Base-by-base conservation (phyloP, 2,888 invertebrate genomes). In the Villa cingulata region DNA sequence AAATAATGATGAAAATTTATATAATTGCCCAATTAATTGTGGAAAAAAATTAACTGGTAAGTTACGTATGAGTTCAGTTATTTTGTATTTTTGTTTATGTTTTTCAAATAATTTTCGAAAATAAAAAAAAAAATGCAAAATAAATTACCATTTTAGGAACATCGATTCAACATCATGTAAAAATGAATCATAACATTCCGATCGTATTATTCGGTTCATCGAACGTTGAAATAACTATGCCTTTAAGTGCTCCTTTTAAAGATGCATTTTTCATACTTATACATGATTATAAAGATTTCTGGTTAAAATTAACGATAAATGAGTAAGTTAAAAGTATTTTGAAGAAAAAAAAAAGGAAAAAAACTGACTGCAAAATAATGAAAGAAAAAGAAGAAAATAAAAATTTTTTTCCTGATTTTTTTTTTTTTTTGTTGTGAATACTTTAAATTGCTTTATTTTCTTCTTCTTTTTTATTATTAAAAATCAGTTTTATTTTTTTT, bases 241-340 rank as follows among this genome's bases (percentile, higher is more conserved):
- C 61, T 46, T 54, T 58, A 51, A 55, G 52, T 27, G 51, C 56
- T 41, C 58, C 59, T 20, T 54, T 61, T 48, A 56, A 58, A 45
- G 52, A 57, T 54, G 57, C 59, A 49, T 51, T 54, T 39, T 49
- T 59, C 45, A 56, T 59, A 50, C 53, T 61, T 45, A 39, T 50
- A 20, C 49, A 56, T 37, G 57, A 59, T 43, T 51, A 53, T 48
- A 57, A 54, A 49, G 50, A 55, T 44, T 58, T 59, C 53, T 59
- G 58, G 58, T 45, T 59, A 46, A 58, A 58, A 56, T 51, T 59
- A 53, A 53, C 48, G 52, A 50, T 55, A 51, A 51, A 54, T 52
- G 49, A 51, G 57, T 57, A 55, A 55, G 50, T 23, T 6, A 6
- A 23, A 23, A 6, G 7, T 7, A 23, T 6, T 23, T 23, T 23